phyloP scores from a whole-genome alignment of 1,140 invertebrate genomes.

The Leptopilina clavipes region DNA sequence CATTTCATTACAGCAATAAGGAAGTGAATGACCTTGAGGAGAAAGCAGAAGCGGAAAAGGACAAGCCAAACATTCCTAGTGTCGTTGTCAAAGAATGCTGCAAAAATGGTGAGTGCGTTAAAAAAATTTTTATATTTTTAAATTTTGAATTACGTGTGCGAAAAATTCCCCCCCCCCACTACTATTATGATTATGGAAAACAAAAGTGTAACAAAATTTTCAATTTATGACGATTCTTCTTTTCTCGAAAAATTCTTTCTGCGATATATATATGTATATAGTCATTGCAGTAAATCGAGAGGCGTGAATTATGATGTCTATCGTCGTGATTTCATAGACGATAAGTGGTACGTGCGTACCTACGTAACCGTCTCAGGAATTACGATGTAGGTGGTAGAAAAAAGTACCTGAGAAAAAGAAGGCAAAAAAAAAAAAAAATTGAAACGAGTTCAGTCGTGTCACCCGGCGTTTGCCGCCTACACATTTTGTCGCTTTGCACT shows the following conservation, averaged over 20 bases:
- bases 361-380: neutral
- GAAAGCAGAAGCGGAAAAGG: constrained; percentile 34
- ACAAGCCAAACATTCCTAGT: constrained; percentile 41
- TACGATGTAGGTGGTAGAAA: constrained; percentile 24
- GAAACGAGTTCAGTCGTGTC: constrained; percentile 6
- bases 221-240: neutral
- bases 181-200: too few species aligned
- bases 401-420: neutral
- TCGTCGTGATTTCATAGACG: neutral
- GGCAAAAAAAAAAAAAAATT: neutral
- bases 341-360: neutral
- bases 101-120: constrained; percentile 60
- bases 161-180: too few species aligned
- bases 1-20: constrained; percentile 52
- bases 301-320: constrained; percentile 16
- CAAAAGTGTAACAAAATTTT: neutral
- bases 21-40: constrained; percentile 43
- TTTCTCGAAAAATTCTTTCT: neutral
- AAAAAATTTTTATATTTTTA: too few species aligned
- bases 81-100: constrained; percentile 44
- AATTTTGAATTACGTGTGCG: too few species aligned
- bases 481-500: neutral
- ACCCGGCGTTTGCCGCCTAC: constrained; percentile 2
- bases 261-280: neutral
- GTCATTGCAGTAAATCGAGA: neutral